Base-by-base conservation (phyloP, 2,888 invertebrate genomes). In the Callimorpha dominula region DNA sequence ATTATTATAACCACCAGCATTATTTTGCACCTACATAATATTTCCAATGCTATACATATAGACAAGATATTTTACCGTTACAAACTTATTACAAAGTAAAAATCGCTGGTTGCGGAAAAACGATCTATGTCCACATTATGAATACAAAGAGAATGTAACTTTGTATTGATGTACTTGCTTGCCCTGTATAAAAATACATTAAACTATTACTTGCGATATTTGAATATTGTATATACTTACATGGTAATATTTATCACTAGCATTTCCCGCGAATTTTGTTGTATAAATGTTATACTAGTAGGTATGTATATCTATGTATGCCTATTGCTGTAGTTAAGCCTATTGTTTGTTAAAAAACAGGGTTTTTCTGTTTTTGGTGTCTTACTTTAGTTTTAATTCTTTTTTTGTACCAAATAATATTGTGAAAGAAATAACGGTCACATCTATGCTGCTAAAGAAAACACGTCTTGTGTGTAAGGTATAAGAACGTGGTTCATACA, bases 101-200 rank as follows among this genome's bases (percentile, higher is more conserved):
- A 78, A 74, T 77, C 72, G 68, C 74, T 68, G 79, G 78, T 85
- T 74, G 80, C 71, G 42, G 6, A 52, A 79, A 76, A 67, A 76
- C 75, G 75, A 74, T 84, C 71, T 77, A 71, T 76, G 78, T 78
- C 76, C 63, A 79, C 77, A 84, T 82, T 83, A 80, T 75, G 78
- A 78, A 79, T 76, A 75, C 78, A 80, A 84, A 81, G 79, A 52
- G 78, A 82, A 81, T 84, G 87, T 88, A 89, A 88, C 85, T 84
- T 82, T 79, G 86, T 76, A 86, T 85, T 78, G 84, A 83, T 75
- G 85, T 82, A 85, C 83, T 81, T 82, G 84, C 80, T 31, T 31
- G 31, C 1, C 81, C 80, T n/a, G n/a, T 71, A 80, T 82, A 86
- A 86, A 31, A 31, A 31, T 31, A 31, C 42, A 71, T 68, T 52